These are phyloP conservation scores for Drosophila ambigua DNA, from an alignment of 1,140 invertebrate genomes.

Conservation along the genomic window DNA sequence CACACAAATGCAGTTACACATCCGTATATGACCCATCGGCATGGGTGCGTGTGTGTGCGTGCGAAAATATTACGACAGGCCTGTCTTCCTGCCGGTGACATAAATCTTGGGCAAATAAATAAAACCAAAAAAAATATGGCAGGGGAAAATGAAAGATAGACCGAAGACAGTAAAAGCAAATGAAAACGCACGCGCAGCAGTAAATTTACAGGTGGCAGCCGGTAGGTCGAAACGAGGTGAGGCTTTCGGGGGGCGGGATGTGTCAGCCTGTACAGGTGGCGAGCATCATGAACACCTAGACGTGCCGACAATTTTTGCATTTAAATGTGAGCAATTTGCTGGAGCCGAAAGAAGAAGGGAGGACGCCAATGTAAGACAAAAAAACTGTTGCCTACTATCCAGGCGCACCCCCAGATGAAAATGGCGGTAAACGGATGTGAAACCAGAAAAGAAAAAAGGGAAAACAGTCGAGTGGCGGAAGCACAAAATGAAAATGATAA, in stretches of 20 bases:
- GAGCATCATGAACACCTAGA: constrained; percentile 71
- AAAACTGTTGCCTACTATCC: constrained; percentile 71
- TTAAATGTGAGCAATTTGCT: constrained; percentile 78
- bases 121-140: constrained; percentile 41
- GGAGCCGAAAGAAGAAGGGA: constrained; percentile 31
- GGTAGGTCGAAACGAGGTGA: too few relatives aligned
- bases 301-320: constrained; percentile 78
- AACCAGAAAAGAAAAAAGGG: constrained; percentile 35
- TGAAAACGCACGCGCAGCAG: constrained; percentile 66
- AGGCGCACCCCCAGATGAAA: constrained; percentile 48
- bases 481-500: constrained; percentile 78
- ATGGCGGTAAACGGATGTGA: constrained; percentile 69
- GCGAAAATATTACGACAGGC: constrained; percentile 55
- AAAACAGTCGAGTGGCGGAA: constrained; percentile 57
- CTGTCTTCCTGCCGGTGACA: constrained; percentile 65
- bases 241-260: background rate
- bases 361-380: constrained; percentile 19
- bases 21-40: constrained; percentile 22
- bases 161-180: constrained; percentile 67
- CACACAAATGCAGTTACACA: constrained; percentile 7
- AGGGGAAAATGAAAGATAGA: constrained; percentile 44
- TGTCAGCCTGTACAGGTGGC: constrained; percentile 16
- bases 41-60: constrained; percentile 35
- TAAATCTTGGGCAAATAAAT: constrained; percentile 78
- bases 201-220: constrained; percentile 54